Evolutionary conservation across 37 sponge, comb jelly and placozoan species (phyloP).

Genomic region (Lycopodina hypogea): DNA sequence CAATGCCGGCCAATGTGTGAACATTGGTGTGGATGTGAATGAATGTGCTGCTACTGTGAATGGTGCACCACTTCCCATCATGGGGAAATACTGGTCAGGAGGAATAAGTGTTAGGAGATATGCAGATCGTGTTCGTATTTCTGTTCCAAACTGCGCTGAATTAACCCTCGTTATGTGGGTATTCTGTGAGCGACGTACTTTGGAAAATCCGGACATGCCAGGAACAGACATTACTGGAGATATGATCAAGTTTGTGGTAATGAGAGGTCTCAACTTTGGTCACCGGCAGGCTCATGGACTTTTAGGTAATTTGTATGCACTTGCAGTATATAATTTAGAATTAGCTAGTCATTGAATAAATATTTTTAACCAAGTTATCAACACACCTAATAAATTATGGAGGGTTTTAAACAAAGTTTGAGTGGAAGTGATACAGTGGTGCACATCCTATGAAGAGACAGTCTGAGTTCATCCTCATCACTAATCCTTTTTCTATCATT

Average conservation of each 20-base stretch:
- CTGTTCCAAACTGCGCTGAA: conserved; percentile 71
- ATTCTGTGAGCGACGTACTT: conserved; percentile 29
- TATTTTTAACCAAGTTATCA: background rate
- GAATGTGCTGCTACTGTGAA: conserved; percentile 35
- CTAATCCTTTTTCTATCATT: too few species aligned
- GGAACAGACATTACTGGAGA: background rate
- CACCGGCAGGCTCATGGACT: conserved; percentile 70
- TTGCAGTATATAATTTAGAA: background rate
- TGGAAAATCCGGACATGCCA: conserved; percentile 5
- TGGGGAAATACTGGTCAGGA: background rate
- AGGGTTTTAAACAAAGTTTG: background rate
- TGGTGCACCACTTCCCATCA: background rate
- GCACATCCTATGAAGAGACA: background rate
- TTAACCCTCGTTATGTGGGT: conserved; percentile 75
- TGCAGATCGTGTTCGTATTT: conserved; percentile 47
- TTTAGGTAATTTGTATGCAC: conserved; percentile 39
- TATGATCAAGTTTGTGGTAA: conserved; percentile 67
- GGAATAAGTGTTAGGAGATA: conserved; percentile 14
- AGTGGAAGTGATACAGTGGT: background rate
- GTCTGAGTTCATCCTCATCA: too few species aligned
- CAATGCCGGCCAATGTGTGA: conserved; percentile 11
- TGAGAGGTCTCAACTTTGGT: conserved; percentile 59
- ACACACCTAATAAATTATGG: background rate
- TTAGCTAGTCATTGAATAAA: background rate
- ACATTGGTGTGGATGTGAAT: conserved; percentile 34